A percentile compares a stretch with the other conserved stretches of the same genome.
These are phyloP conservation scores for rat (Rattus norvegicus) DNA, from an alignment of 2,113 vertebrate genomes.

Conservation along the genomic window DNA sequence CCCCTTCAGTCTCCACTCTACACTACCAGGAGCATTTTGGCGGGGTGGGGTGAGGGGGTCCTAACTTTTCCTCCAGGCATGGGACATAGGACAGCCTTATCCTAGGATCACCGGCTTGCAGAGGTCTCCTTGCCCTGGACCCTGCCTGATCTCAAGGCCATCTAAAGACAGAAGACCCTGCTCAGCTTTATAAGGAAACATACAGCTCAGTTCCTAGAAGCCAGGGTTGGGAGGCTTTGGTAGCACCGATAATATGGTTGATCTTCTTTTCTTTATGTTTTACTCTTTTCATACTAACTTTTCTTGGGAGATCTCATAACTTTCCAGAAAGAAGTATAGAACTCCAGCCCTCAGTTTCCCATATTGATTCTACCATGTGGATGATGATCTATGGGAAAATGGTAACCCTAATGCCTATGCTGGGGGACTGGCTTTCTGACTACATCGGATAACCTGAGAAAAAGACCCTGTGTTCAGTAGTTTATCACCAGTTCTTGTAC, in stretches of 20 bases:
- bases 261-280: not conserved
- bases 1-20: too few relatives aligned
- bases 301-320: not conserved
- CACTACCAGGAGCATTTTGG: not conserved
- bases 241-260: not conserved
- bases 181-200: not conserved
- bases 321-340: not conserved
- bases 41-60: fast-evolving
- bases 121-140: not conserved
- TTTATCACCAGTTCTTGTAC: not conserved
- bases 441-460: not conserved
- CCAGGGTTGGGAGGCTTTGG: not conserved
- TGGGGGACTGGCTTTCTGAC: not conserved
- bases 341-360: not conserved
- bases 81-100: not conserved
- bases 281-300: not conserved
- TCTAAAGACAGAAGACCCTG: not conserved
- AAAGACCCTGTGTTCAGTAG: not conserved
- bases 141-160: not conserved
- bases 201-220: not conserved
- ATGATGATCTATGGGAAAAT: not conserved
- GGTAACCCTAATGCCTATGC: not conserved
- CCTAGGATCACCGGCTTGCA: not conserved
- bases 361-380: not conserved
- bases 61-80: not conserved